Base-by-base conservation (phyloP, 2,888 invertebrate species). In the Saturnia japonica region DNA sequence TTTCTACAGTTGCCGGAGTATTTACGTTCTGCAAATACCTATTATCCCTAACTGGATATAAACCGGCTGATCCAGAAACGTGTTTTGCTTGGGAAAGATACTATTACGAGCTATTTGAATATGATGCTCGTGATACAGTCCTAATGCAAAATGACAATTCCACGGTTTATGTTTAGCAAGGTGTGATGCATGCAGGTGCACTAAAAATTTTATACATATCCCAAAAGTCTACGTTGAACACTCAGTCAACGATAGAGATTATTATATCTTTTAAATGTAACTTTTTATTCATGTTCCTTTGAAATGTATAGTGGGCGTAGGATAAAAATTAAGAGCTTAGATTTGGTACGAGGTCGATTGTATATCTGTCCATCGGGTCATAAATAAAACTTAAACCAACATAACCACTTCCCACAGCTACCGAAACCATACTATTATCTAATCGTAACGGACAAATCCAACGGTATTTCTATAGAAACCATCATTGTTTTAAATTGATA, bases 371-470 rank as follows among this genome's bases (percentile, higher is more conserved):
- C 2, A 19, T 64, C n/a, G 64, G 64, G 40, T 64, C 8, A 64
- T 40, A 54, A 54, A 68, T 42, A 54, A 25, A 68, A 60, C 60
- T 54, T 69, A 25, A 60, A 54, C 25, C 74, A 75, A 74, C 74
- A 74, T 75, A 74, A 71, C 67, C 74, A 66, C 76, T 80, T 81
- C 76, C 78, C 82, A 78, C 72, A 70, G 84, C 86, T 85, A 83
- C 87, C 75, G 86, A 82, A 74, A 78, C 77, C 70, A 73, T 73
- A 72, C 71, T 67, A 73, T 78, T 83, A 84, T 83, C 81, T 77
- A 83, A 83, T 82, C 71, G 77, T 79, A 78, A 84, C 84, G 84
- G 84, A 84, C 82, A 80, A 85, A 85, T 75, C 82, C 76, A 83
- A 85, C 83, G 84, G 87, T 84, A 83, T 84, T 84, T 86, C 86